Evolutionary conservation across 2,797 vertebrate genomes (phyloP).

Genomic region (Oreonectes daqikongensis): DNA sequence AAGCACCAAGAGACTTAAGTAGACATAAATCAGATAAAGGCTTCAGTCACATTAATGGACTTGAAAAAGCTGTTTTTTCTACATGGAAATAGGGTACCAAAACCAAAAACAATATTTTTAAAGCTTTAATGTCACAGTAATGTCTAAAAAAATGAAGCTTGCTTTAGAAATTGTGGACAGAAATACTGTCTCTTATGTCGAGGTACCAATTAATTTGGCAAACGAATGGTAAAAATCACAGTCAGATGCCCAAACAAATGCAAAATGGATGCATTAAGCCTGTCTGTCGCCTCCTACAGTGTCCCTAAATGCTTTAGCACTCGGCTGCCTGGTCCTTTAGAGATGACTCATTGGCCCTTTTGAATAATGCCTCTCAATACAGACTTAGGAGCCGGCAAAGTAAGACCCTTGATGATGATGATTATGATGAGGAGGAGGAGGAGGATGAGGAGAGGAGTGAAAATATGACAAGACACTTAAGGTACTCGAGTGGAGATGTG

Average conservation of each 20-base stretch:
- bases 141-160: too few relatives aligned
- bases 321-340: slow-evolving; percentile 47
- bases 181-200: not conserved
- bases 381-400: slow-evolving; percentile 45
- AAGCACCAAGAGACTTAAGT: too few relatives aligned
- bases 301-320: slow-evolving; percentile 58
- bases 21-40: not conserved
- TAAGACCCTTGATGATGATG: slow-evolving; percentile 63
- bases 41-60: not conserved
- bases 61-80: not conserved
- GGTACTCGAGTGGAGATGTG: slow-evolving; percentile 24
- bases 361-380: slow-evolving; percentile 70
- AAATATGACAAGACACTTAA: slow-evolving; percentile 42
- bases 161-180: not conserved
- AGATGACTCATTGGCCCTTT: slow-evolving; percentile 70
- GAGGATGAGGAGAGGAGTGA: slow-evolving; percentile 38
- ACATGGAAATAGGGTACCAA: not conserved
- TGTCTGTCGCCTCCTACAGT: slow-evolving; percentile 49
- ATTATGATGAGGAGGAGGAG: slow-evolving; percentile 64
- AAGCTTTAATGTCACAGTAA: not conserved
- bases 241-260: slow-evolving; percentile 1
- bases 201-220: slow-evolving; percentile 16
- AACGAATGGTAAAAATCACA: slow-evolving; percentile 12
- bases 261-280: slow-evolving; percentile 32
- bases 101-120: not conserved